Conservation (phyloP, 2,113 vertebrate genomes). For the Scatophagus argus region DNA sequence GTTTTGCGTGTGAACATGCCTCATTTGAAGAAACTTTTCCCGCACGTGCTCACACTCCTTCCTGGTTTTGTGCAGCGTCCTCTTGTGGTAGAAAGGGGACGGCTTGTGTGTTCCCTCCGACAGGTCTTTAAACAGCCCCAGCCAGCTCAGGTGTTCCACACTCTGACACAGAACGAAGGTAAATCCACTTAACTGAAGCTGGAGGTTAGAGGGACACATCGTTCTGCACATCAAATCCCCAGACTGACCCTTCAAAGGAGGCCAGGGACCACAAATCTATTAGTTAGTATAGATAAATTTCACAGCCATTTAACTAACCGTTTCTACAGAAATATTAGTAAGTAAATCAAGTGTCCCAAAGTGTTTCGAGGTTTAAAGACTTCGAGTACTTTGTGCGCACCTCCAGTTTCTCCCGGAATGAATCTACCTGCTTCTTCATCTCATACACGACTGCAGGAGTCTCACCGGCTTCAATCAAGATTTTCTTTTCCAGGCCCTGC, state of each 20-base stretch:
- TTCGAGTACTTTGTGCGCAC: constrained; percentile 41
- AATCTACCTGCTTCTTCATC: constrained; percentile 86
- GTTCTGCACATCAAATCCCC: not conserved
- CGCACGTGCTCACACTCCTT: constrained; percentile 84
- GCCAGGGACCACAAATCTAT: too few species aligned
- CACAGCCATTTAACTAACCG: not conserved
- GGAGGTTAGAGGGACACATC: not conserved
- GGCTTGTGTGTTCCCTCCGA: constrained; percentile 82
- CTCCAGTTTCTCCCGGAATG: constrained; percentile 86
- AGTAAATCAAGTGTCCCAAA: too few species aligned
- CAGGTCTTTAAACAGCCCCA: constrained; percentile 85
- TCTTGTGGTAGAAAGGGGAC: constrained; percentile 86
- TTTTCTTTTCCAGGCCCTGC: constrained; percentile 84
- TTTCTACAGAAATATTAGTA: too few species aligned
- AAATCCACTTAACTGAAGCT: not conserved
- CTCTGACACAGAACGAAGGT: constrained; percentile 63
- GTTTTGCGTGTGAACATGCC: constrained; percentile 54
- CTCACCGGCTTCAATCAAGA: constrained; percentile 75
- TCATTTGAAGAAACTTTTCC: constrained; percentile 85
- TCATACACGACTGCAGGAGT: constrained; percentile 82
- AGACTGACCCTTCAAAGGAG: not conserved
- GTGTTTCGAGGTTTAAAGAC: too few species aligned
- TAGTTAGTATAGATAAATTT: too few species aligned
- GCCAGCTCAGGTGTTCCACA: constrained; percentile 87
- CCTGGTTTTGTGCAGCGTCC: constrained; percentile 79